Evolutionary conservation across 2,888 invertebrate species (phyloP), one percentile per base, ranked within the genome.

Genomic region (Micoletzkya japonica): DNA sequence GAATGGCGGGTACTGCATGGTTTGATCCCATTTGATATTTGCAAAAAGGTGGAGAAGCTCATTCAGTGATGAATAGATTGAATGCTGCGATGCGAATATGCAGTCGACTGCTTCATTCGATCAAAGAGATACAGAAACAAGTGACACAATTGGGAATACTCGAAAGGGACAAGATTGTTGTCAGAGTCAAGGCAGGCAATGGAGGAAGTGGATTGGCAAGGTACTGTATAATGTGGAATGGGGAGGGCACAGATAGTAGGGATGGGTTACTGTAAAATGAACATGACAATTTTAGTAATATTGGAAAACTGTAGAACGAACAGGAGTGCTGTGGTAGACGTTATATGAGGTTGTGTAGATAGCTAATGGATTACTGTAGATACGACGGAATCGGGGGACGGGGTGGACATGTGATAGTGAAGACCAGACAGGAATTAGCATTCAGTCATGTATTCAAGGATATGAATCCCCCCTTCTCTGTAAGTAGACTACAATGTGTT

Each of bases 351-450:
- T 44, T 44, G 44, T 54, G 10, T 54, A 24, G 54, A 24, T 24
- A n/a, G 10, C 54, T n/a, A 24, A n/a, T 54, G 17, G 24, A 24
- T 52, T 4, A 4, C 0, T 34, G n/a, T 14, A 80, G 82, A 30
- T 84, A 82, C 70, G 80, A 84, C 70, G 84, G 83, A 34, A 70
- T 81, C 54, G 84, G 84, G 20, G 84, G 84, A 20, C 60, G 69
- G 49, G 84, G 84, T 7, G 84, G 84, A 28, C 71, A 72, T 52
- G 77, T 84, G 1, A 80, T 74, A 59, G 72, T 82, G 32, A 66
- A 75, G 1, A 71, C 82, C 6, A 74, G 70, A 56, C 75, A 73
- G 3, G 72, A 74, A 28, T 66, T 82, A 56, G 71, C 79, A 2
- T 83, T 83, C 52, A 54, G 67, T 2, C 73, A 78, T 44, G 75